These are phyloP conservation scores for Atta cephalotes DNA, from an alignment of 1,140 invertebrate genomes.

Conservation along the genomic window DNA sequence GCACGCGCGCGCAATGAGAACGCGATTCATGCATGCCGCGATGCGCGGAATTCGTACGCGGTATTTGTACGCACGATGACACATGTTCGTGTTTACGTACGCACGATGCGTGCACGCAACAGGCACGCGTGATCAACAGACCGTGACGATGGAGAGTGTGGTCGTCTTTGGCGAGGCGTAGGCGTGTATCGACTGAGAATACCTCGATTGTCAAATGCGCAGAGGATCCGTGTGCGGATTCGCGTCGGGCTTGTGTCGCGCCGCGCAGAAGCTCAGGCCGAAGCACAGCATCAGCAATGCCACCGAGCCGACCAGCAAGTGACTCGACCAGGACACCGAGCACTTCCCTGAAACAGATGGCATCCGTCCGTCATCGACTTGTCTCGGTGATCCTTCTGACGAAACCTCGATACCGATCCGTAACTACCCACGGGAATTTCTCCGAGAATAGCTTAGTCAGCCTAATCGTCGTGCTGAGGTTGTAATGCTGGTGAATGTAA, in stretches of 20 bases:
- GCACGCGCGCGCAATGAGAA: background rate
- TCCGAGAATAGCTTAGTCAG: conserved; percentile 9
- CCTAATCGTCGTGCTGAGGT: conserved; percentile 34
- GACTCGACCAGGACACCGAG: conserved; percentile 89
- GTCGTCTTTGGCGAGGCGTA: conserved; percentile 83
- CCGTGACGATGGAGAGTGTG: conserved; percentile 82
- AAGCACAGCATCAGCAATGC: conserved; percentile 87
- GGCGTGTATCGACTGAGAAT: conserved; percentile 83
- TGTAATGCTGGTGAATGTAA: background rate
- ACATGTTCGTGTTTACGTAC: background rate
- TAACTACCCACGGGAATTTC: background rate
- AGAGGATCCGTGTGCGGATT: conserved; percentile 79
- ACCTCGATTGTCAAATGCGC: conserved; percentile 85
- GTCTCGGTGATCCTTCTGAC: background rate
- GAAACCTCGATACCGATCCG: background rate
- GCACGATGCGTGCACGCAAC: conserved; percentile 27
- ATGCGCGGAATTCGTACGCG: background rate
- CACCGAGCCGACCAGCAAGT: conserved; percentile 87
- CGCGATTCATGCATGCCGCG: background rate
- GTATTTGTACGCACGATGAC: background rate
- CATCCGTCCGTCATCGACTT: conserved; percentile 59
- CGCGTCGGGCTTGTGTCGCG: conserved; percentile 82
- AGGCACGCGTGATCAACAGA: conserved; percentile 80
- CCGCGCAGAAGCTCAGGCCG: conserved; percentile 88
- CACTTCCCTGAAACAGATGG: conserved; percentile 87